A percentile compares a stretch with the other conserved stretches of the same genome.
These are phyloP conservation scores for Lynx canadensis DNA, from an alignment of 2,113 vertebrate genomes.

Conservation along the genomic window DNA sequence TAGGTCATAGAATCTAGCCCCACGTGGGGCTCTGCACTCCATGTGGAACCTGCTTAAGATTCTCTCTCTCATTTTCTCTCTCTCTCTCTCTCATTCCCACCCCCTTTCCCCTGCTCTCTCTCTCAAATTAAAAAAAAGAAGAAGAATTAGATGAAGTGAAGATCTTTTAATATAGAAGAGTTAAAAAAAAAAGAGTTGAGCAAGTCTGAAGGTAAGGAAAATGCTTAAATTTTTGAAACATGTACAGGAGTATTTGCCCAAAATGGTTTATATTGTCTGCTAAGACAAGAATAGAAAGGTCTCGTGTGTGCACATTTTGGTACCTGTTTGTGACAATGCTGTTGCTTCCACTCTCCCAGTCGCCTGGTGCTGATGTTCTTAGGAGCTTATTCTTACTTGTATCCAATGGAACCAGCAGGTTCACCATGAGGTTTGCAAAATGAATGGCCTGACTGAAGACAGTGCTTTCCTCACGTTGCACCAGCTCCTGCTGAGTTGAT, in stretches of 20 bases:
- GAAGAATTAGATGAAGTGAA: background rate
- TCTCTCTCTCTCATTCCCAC: too few species aligned
- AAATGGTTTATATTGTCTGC: background rate
- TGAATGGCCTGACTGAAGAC: slow-evolving; percentile 99
- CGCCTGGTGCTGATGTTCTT: slow-evolving; percentile 88
- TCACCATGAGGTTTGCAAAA: slow-evolving; percentile 99
- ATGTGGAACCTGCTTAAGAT: too few species aligned
- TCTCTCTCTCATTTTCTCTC: too few species aligned
- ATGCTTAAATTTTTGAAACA: slow-evolving; percentile 40
- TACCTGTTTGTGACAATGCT: slow-evolving; percentile 98
- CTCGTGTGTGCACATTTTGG: background rate
- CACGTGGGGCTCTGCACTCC: too few species aligned
- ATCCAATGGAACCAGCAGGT: slow-evolving; percentile 95
- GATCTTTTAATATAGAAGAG: background rate
- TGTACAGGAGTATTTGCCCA: background rate
- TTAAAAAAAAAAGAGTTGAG: background rate
- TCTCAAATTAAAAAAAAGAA: too few species aligned
- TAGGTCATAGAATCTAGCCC: too few species aligned
- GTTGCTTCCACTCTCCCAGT: slow-evolving; percentile 99
- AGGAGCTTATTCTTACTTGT: slow-evolving; percentile 97
- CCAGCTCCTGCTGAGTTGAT: slow-evolving; percentile 93
- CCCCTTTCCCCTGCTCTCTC: too few species aligned
- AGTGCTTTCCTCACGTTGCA: slow-evolving; percentile 97
- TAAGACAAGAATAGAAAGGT: background rate
- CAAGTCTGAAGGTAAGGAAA: background rate